phyloP scores from a whole-genome alignment of 1,140 invertebrate genomes.

The Asobara japonica region DNA sequence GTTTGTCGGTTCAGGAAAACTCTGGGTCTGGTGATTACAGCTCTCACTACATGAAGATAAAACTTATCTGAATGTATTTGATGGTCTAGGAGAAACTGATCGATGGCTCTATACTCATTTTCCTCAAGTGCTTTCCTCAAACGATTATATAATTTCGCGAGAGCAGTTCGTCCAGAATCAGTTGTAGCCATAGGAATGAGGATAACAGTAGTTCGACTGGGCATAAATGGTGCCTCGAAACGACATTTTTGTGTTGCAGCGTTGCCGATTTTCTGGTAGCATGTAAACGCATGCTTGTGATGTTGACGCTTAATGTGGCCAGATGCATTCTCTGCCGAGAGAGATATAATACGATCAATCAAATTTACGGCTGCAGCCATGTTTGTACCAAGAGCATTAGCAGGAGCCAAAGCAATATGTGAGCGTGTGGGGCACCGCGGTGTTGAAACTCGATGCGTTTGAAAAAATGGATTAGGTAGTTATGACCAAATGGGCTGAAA shows the following conservation, averaged over 20 bases:
- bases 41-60: conserved; percentile 40
- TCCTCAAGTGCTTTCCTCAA: conserved; percentile 10
- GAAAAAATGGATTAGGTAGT: conserved; percentile 31
- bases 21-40: conserved; percentile 40
- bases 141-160: background rate
- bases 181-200: conserved; percentile 40
- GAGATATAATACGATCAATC: conserved; percentile 25
- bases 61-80: conserved; percentile 32
- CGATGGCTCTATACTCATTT: conserved; percentile 14
- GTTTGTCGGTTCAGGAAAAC: conserved; percentile 38
- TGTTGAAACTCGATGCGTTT: conserved; percentile 58
- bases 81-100: conserved; percentile 28
- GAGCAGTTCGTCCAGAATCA: background rate
- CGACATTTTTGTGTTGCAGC: conserved; percentile 32
- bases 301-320: conserved; percentile 37
- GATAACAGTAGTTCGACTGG: conserved; percentile 33
- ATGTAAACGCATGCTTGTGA: conserved; percentile 40
- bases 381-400: conserved; percentile 37
- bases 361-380: background rate
- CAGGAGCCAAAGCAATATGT: conserved; percentile 48
- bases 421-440: conserved; percentile 48
- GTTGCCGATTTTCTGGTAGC: conserved; percentile 38
- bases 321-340: conserved; percentile 33
- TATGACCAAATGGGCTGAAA: conserved; percentile 42
- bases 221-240: conserved; percentile 50